Conservation (phyloP, 2,113 vertebrate genomes). For the Glaucomys volans region DNA sequence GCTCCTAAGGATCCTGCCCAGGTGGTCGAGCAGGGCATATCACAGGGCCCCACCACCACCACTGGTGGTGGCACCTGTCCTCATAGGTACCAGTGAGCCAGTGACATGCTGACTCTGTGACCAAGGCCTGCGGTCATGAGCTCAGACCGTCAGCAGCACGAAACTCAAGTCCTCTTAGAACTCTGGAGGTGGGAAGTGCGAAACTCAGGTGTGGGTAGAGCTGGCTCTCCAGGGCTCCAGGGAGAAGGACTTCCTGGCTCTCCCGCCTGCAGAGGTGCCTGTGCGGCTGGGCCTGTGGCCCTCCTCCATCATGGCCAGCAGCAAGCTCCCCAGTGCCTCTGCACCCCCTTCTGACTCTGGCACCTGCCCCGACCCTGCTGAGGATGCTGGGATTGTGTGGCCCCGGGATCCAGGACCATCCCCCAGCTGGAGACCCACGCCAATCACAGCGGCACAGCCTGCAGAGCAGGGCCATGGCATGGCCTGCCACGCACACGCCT, state of each 20-base stretch:
- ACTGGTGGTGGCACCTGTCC: accelerated
- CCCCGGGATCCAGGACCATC: accelerated
- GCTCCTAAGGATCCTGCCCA: not conserved
- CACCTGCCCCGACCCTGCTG: accelerated
- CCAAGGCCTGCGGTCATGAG: not conserved
- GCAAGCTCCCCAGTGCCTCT: not conserved
- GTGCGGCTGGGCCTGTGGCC: accelerated
- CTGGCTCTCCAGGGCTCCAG: accelerated
- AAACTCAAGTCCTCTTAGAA: not conserved
- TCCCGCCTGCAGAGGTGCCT: not conserved
- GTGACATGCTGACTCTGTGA: accelerated
- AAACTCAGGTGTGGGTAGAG: not conserved
- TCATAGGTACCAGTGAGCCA: too few species aligned
- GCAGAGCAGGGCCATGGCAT: accelerated
- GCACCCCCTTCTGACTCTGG: too few species aligned
- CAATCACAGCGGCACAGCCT: not conserved
- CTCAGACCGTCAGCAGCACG: accelerated
- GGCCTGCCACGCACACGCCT: accelerated
- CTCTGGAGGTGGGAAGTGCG: not conserved
- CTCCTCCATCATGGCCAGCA: not conserved
- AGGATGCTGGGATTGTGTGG: accelerated
- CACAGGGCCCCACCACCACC: not conserved
- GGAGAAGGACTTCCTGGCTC: not conserved
- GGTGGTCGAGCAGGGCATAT: accelerated
- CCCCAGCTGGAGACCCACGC: not conserved